A percentile compares a stretch with the other conserved stretches of the same genome.
phyloP scores from a whole-genome alignment of 2,113 vertebrate genomes.

The Panthera tigris region DNA sequence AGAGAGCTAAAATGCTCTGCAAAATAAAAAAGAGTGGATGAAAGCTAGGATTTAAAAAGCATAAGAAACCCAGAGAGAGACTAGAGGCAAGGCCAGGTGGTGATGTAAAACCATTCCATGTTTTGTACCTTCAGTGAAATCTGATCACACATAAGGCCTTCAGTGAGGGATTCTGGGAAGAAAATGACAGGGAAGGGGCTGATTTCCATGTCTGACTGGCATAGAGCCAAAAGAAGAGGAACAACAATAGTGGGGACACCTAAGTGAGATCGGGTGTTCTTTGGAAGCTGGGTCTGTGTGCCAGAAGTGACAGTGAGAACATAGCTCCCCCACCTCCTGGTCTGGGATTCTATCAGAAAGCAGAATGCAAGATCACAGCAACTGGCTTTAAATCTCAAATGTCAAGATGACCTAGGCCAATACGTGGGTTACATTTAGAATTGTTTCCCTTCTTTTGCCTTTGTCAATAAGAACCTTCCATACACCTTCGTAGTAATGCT shows the following conservation, averaged over 20 bases:
- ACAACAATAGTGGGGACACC: background rate
- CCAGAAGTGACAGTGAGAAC: background rate
- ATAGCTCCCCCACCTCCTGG: background rate
- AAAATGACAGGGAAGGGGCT: background rate
- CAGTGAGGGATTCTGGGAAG: background rate
- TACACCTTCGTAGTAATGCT: background rate
- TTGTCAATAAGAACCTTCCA: conserved; percentile 16
- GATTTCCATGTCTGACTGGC: background rate
- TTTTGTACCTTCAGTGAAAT: background rate
- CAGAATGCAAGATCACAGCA: background rate
- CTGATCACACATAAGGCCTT: background rate
- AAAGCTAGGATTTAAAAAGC: background rate
- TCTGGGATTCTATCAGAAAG: background rate
- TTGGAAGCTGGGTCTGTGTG: background rate
- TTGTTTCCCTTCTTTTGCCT: background rate
- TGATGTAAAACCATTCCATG: background rate
- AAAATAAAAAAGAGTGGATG: background rate
- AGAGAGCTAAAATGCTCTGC: background rate
- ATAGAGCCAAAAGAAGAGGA: background rate
- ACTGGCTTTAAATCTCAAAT: conserved; percentile 29
- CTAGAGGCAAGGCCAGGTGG: background rate
- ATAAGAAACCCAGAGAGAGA: background rate
- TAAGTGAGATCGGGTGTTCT: background rate
- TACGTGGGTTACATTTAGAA: background rate
- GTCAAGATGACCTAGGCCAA: conserved; percentile 7